Conservation (phyloP, 92 coral and sea anemone species). For the Parazoanthus swiftii region DNA sequence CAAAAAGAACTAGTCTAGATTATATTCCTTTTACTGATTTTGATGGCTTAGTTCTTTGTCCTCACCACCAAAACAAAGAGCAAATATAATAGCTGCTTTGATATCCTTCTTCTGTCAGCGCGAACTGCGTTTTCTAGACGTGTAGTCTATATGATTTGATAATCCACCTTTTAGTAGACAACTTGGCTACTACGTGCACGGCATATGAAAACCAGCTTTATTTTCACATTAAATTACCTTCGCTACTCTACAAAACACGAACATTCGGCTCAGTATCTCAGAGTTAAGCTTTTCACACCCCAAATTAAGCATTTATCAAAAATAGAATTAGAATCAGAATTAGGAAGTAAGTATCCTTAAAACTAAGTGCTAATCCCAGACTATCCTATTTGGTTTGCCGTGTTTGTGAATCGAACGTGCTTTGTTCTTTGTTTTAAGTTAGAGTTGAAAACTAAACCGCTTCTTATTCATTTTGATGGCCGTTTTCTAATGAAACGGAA, state of each 20-base stretch:
- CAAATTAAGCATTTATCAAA: not conserved
- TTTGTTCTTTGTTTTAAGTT: not conserved
- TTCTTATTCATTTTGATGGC: not conserved
- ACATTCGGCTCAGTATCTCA: not conserved
- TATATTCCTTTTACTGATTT: too few relatives aligned
- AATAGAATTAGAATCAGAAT: not conserved
- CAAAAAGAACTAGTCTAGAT: not conserved
- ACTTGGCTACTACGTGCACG: not conserved
- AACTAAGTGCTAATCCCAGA: not conserved
- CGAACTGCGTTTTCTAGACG: slow-evolving; percentile 13
- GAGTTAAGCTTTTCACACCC: not conserved
- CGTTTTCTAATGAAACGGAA: not conserved
- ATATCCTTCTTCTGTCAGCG: slow-evolving; percentile 8
- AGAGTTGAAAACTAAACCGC: not conserved
- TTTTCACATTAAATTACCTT: not conserved
- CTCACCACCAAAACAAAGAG: slow-evolving; percentile 4
- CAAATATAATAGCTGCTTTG: not conserved
- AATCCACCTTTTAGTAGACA: slow-evolving; percentile 24
- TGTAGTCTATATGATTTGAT: slow-evolving; percentile 4
- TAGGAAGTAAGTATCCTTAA: not conserved
- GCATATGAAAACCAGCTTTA: not conserved
- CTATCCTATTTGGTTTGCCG: not conserved
- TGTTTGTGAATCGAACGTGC: not conserved
- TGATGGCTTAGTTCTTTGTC: too few relatives aligned
- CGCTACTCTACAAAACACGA: too few relatives aligned